phyloP scores from a whole-genome alignment of 2,888 invertebrate species.

The Dexiosoma caninum region DNA sequence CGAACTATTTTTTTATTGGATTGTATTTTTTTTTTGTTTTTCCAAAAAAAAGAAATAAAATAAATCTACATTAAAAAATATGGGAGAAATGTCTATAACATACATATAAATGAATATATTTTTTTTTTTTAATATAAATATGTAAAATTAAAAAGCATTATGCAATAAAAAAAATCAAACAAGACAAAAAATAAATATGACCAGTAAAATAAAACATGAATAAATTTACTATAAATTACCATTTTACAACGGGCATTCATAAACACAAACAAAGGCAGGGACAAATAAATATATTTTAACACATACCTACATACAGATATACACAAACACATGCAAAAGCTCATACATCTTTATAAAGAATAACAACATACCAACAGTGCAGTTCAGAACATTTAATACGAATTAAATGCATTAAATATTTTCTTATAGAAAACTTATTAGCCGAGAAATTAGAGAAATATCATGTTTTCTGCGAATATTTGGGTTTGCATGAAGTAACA shows the following conservation, averaged over 20 bases:
- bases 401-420: neutral
- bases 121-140: conserved; percentile 7
- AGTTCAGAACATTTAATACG: neutral
- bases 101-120: conserved; percentile 37
- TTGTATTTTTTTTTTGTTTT: too few relatives aligned
- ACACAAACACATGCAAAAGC: neutral
- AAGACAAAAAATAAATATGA: conserved; percentile 22
- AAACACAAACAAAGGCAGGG: conserved; percentile 30
- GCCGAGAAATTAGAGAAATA: too few relatives aligned
- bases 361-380: conserved; percentile 18
- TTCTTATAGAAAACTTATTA: too few relatives aligned
- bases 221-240: conserved; percentile 64
- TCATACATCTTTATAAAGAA: conserved; percentile 9
- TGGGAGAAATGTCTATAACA: conserved; percentile 32
- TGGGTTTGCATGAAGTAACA: too few relatives aligned
- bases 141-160: conserved; percentile 9
- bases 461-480: too few relatives aligned
- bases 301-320: neutral
- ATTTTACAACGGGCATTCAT: conserved; percentile 58
- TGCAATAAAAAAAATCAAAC: neutral
- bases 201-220: conserved; percentile 59
- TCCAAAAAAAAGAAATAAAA: conserved; percentile 15
- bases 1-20: neutral
- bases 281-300: conserved; percentile 13
- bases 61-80: conserved; percentile 58